phyloP scores from a whole-genome alignment of 2,888 invertebrate genomes.

The Cerastoderma edule region DNA sequence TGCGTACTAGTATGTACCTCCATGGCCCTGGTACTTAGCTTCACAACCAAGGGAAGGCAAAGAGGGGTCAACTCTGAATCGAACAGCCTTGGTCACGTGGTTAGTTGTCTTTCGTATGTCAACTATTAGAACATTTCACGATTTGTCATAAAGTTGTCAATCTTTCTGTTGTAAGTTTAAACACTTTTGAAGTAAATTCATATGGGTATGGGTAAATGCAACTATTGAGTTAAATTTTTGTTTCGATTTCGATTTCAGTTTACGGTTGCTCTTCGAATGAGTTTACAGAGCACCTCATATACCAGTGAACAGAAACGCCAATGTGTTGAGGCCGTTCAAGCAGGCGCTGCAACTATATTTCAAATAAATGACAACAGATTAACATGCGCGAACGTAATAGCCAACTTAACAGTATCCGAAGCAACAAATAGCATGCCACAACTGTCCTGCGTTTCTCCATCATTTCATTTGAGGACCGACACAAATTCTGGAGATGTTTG shows the following conservation, averaged over 20 bases:
- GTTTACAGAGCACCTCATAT: not conserved
- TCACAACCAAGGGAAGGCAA: too few relatives aligned
- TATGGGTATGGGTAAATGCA: too few relatives aligned
- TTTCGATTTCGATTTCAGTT: conserved; percentile 11
- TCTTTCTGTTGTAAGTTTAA: too few relatives aligned
- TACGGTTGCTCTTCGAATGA: not conserved
- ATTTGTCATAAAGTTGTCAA: too few relatives aligned
- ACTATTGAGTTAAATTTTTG: too few relatives aligned
- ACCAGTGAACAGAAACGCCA: not conserved
- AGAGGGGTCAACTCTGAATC: too few relatives aligned
- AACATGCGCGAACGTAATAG: not conserved
- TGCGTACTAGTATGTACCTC: too few relatives aligned
- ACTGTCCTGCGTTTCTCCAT: not conserved
- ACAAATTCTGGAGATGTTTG: conserved; percentile 3
- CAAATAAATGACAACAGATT: not conserved
- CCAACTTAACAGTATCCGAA: not conserved
- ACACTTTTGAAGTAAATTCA: too few relatives aligned
- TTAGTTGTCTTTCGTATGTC: too few relatives aligned
- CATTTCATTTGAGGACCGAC: not conserved
- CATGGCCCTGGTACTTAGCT: too few relatives aligned
- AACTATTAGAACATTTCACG: too few relatives aligned
- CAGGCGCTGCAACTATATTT: not conserved
- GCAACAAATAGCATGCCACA: not conserved
- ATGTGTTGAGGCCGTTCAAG: not conserved
- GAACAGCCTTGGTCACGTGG: too few relatives aligned